These are phyloP conservation scores for Henricia sp. DNA, from an alignment of 53 echinoderm and acorn worm genomes.

Conservation along the genomic window DNA sequence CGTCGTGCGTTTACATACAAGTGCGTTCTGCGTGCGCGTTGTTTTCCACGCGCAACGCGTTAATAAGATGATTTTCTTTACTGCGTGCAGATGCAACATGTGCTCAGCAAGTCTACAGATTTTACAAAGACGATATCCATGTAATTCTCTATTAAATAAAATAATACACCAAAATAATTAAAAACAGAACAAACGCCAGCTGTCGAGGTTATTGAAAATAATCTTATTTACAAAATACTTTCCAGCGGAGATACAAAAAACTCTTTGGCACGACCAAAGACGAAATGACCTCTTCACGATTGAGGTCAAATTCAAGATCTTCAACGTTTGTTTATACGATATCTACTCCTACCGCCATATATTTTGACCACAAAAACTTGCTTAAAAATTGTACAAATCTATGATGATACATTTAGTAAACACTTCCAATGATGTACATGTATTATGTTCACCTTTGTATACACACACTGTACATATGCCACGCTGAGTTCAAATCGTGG, in stretches of 20 bases:
- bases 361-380: slow-evolving; percentile 27
- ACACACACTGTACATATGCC: slow-evolving; percentile 34
- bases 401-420: slow-evolving; percentile 46
- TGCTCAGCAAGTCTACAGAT: too few species aligned
- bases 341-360: slow-evolving; percentile 24
- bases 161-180: background rate
- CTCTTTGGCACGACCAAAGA: slow-evolving; percentile 19
- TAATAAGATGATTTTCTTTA: too few species aligned
- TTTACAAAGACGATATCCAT: too few species aligned
- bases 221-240: slow-evolving; percentile 71
- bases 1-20: too few species aligned
- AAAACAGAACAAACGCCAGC: slow-evolving; percentile 3
- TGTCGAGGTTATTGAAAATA: slow-evolving; percentile 66
- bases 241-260: slow-evolving; percentile 59
- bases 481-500: background rate
- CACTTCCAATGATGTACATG: slow-evolving; percentile 43
- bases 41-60: too few species aligned
- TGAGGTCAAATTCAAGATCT: too few species aligned
- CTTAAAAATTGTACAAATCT: slow-evolving; percentile 58
- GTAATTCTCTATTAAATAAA: too few species aligned
- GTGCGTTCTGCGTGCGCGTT: too few species aligned
- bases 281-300: slow-evolving; percentile 19
- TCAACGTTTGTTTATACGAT: too few species aligned
- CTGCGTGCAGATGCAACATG: too few species aligned
- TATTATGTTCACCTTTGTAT: slow-evolving; percentile 54